Conservation (phyloP, 2,797 vertebrate species). For the Myripristis jacobus region DNA sequence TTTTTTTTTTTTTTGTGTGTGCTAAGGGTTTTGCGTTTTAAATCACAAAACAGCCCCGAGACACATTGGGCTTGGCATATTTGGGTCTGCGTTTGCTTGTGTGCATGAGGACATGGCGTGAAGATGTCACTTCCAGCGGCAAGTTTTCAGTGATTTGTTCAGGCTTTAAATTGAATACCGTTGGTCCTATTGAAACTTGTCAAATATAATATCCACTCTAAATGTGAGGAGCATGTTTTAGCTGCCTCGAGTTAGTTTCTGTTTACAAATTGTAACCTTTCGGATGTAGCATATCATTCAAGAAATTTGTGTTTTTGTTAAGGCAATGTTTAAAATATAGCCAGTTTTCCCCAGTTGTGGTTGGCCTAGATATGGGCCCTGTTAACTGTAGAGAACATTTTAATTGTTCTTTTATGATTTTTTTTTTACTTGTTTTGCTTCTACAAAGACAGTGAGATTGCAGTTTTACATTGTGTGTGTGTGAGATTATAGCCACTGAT, state of each 20-base stretch:
- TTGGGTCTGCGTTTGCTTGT: neutral
- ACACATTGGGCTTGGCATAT: neutral
- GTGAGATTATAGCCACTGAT: neutral
- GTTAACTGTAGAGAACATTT: neutral
- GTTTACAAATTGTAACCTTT: slow-evolving; percentile 6
- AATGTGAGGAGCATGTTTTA: neutral
- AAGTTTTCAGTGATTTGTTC: neutral
- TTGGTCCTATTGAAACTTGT: neutral
- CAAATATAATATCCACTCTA: neutral
- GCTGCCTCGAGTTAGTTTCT: neutral
- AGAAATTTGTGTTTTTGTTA: too few relatives aligned
- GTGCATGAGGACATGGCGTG: neutral
- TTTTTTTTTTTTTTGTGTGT: too few relatives aligned
- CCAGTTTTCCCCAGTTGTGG: neutral
- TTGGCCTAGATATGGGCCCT: neutral
- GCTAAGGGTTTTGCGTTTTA: neutral
- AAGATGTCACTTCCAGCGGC: slow-evolving; percentile 1
- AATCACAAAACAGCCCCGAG: slow-evolving; percentile 20
- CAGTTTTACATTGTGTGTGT: neutral
- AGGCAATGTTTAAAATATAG: neutral
- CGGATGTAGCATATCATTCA: neutral
- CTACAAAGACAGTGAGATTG: neutral
- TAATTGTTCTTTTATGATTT: neutral
- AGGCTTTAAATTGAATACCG: slow-evolving; percentile 21
- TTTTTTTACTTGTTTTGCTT: slow-evolving; percentile 8